Evolutionary conservation across 2,888 invertebrate genomes (phyloP).

Genomic region (Acronicta psi): DNA sequence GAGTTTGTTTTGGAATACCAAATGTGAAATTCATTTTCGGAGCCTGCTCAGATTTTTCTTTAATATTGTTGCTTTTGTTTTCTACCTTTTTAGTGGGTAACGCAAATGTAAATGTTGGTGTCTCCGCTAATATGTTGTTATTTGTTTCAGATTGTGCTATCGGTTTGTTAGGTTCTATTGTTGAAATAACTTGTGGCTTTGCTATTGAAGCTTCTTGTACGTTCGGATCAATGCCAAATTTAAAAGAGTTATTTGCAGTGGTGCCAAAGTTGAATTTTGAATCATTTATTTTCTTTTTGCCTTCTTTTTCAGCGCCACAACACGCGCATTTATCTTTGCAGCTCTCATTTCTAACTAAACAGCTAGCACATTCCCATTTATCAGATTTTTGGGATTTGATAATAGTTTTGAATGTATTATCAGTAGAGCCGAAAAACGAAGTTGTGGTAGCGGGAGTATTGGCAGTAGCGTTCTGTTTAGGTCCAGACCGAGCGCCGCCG

Average conservation of each 20-base stretch:
- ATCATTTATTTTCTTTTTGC: slow-evolving; percentile 51
- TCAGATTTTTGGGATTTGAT: slow-evolving; percentile 64
- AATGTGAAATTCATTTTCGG: slow-evolving; percentile 70
- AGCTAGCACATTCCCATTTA: slow-evolving; percentile 78
- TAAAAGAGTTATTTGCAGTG: slow-evolving; percentile 66
- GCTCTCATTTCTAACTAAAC: slow-evolving; percentile 74
- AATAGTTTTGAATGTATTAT: slow-evolving; percentile 60
- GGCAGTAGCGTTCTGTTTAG: slow-evolving; percentile 34
- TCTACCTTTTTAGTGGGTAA: slow-evolving; percentile 60
- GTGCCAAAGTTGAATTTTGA: slow-evolving; percentile 71
- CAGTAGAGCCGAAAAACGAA: slow-evolving; percentile 40
- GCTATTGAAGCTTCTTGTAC: slow-evolving; percentile 58
- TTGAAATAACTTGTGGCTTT: slow-evolving; percentile 47
- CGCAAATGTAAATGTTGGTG: slow-evolving; percentile 67
- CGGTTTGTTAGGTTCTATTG: slow-evolving; percentile 41
- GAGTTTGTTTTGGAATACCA: slow-evolving; percentile 67
- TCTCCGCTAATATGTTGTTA: slow-evolving; percentile 72
- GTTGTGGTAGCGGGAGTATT: slow-evolving; percentile 16
- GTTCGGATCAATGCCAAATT: slow-evolving; percentile 77
- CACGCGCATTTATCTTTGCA: slow-evolving; percentile 71
- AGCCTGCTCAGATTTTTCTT: slow-evolving; percentile 48
- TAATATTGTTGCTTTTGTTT: slow-evolving; percentile 46
- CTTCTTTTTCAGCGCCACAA: slow-evolving; percentile 68
- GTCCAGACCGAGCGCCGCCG: slow-evolving; percentile 60
- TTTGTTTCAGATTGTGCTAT: slow-evolving; percentile 73